Evolutionary conservation across 1,140 invertebrate genomes (phyloP), one percentile per base, ranked within the genome.

Genomic region (Wasmannia auropunctata): DNA sequence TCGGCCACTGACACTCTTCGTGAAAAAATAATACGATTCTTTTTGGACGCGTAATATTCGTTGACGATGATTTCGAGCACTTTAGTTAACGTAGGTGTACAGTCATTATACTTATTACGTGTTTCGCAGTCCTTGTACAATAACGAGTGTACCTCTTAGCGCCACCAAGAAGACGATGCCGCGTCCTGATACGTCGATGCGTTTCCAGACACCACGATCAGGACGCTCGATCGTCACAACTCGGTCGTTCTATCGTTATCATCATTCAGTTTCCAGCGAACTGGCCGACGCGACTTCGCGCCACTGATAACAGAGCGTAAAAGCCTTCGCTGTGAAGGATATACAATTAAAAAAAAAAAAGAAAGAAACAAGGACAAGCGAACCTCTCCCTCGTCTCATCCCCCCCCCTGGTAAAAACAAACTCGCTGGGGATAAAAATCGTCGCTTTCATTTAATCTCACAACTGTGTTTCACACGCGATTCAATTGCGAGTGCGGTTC

Each of bases 401-500:
- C 81, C 72, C 16, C n/a, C 81, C 81, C 72, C 16, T 16, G 43
- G 37, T n/a, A n/a, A 43, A 51, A 34, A 56, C 2, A 60, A 62
- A 28, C 25, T 74, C 58, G 72, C 46, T 51, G 49, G 65, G 69
- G 34, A 51, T 63, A 84, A 77, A 72, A 54, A 72, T 84, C 40
- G 74, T 84, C 86, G 25, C 75, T 88, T 83, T 86, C n/a, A 63
- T 87, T 65, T 70, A 43, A 62, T n/a, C 60, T 88, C 60, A 67
- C 75, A 83, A n/a, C n/a, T 62, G 62, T 86, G 85, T 84, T 76
- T 79, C 77, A 83, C 70, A 77, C 72, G 67, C 75, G 81, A 86
- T 86, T 67, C 60, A 34, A 88, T 85, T 74, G 86, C 76, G 69
- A 43, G 43, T 69, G 72, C 87, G 72, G 22, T 86, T 81, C 83